Evolutionary conservation across 2,113 vertebrate genomes (phyloP), one percentile per base, ranked within the genome.

Genomic region (Butastur rufipennis): DNA sequence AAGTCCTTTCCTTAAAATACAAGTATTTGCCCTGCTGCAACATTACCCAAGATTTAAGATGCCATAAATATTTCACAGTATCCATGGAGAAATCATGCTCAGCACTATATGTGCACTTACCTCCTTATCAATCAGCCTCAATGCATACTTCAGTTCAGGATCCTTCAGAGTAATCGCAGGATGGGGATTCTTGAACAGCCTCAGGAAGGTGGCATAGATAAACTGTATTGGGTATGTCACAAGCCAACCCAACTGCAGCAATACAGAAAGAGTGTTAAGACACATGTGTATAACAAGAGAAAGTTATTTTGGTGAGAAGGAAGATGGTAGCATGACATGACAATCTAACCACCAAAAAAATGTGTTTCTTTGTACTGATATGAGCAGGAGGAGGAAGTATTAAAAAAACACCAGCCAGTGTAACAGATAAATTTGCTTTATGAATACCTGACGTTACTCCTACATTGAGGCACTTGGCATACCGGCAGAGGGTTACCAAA

Each of bases 61-160:
- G 43, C 47, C 61, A 16, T 16, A 66, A 67, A 6, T 27, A 61
- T 38, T 63, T 53, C 31, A 40, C 22, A 84, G 36, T 2, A 2
- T 16, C n/a, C 36, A 11, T 0, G 1, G 22, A 74, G 34, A 71
- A 23, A 36, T 25, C 16, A 13, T 3, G 21, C 72, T 75, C 65
- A 52, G 43, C 40, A 40, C 45, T 27, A 8, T 17, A 42, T 14
- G 0, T 0, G 9, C 42, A 52, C 97, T 79, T 66, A 98, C 98
- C 98, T 98, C 98, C 90, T 96, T 98, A 83, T 98, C 97, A 2
- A 98, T 73, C 61, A 98, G 98, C 85, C 97, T 96, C 74, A 98
- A 82, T 0, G 98, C 97, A 77, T 98, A 98, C 90, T 98, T 98
- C 88, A 98, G 62, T 26, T 98, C 98, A 1, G 98, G 97, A 82